Evolutionary conservation across 2,888 invertebrate genomes (phyloP), one percentile per base, ranked within the genome.

Genomic region (Ecliptopera silaceata): DNA sequence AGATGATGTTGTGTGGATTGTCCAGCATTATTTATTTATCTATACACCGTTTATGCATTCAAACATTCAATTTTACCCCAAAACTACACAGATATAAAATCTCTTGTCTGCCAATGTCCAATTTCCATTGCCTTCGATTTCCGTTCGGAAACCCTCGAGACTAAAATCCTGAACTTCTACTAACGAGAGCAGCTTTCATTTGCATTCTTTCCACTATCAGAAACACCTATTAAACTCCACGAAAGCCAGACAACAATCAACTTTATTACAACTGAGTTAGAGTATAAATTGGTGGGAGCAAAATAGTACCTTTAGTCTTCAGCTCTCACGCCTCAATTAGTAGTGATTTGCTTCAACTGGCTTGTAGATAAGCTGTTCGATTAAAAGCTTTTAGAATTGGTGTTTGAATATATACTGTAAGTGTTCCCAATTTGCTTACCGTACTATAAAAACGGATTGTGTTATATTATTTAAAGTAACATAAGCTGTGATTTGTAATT

Each of bases 61-160:
- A 22, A 5, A 26, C 4, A 26, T 1, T 31, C 3, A 31, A 31
- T 31, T 31, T 31, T 4, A 36, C 15, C 18, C 18, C 13, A 32
- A 3, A 32, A n/a, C 5, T 18, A 8, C 26, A 38, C 15, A 48
- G 17, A 12, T 11, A 2, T 22, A 18, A 42, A 54, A n/a, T 32
- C 12, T 12, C 51, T 61, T 65, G 63, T 61, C 55, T 20, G 47
- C 57, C 6, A 12, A 22, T 18, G 54, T 56, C 55, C 60, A 67
- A 71, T 72, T 72, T 66, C 56, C 65, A 67, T 66, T 66, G 67
- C 66, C 64, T 72, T 69, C 70, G 71, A 75, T 73, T 72, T 67
- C 67, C 69, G 64, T 53, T 43, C 49, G 39, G 54, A 55, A 53
- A 42, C 65, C 62, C 60, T 56, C 41, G 71, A 63, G 68, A 64